These are phyloP conservation scores for Gallinago nigripennis DNA, from an alignment of 2,797 vertebrate genomes.

Conservation along the genomic window DNA sequence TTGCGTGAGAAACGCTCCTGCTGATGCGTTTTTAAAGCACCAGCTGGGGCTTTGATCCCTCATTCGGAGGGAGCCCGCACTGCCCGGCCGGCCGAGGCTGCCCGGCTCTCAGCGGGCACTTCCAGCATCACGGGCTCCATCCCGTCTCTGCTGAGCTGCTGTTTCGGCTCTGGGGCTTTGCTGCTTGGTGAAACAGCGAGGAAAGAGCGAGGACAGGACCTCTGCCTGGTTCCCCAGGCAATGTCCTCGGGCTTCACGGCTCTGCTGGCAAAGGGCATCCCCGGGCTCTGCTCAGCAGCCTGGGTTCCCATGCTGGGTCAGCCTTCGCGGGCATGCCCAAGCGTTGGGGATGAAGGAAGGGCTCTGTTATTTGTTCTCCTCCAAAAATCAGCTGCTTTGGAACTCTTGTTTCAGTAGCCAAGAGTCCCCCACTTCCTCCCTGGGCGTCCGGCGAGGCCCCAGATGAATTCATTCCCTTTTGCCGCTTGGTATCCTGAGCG, in stretches of 20 bases:
- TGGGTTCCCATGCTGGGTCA: not conserved
- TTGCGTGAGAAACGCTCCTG: not conserved
- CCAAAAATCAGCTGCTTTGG: not conserved
- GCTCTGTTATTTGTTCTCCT: not conserved
- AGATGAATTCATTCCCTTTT: not conserved
- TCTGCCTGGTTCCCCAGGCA: not conserved
- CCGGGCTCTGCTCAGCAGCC: not conserved
- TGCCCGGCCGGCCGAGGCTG: not conserved
- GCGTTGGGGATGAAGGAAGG: not conserved
- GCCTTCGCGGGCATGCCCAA: not conserved
- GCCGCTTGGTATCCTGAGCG: not conserved
- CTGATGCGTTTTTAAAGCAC: not conserved
- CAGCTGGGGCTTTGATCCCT: not conserved
- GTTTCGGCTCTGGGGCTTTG: not conserved
- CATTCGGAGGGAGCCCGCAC: not conserved
- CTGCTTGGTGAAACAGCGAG: not conserved
- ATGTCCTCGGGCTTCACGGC: not conserved
- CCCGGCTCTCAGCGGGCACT: not conserved
- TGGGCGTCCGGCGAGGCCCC: fast-evolving
- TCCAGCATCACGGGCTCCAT: not conserved
- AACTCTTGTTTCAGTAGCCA: not conserved
- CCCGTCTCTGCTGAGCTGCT: not conserved
- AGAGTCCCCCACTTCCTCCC: not conserved
- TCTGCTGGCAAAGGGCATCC: not conserved
- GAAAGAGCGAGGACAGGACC: not conserved